Conservation (phyloP, 1,140 invertebrate species). For the Steinernema khuongi region DNA sequence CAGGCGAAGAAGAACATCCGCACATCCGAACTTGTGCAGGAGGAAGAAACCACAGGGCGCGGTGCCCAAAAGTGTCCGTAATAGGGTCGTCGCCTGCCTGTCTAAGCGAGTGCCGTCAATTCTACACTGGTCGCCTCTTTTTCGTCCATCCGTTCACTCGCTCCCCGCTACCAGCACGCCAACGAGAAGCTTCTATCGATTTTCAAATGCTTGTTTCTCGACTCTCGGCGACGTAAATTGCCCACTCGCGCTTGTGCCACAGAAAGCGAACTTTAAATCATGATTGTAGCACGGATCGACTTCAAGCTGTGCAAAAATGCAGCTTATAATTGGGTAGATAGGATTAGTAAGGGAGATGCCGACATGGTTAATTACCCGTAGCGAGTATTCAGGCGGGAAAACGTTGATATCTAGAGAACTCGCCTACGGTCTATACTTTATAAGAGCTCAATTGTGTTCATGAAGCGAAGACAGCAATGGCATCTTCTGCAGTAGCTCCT, state of each 20-base stretch:
- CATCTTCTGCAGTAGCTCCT: too few species aligned
- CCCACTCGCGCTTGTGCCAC: not conserved
- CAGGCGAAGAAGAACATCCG: conserved; percentile 14
- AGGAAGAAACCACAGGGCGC: not conserved
- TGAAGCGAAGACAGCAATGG: too few species aligned
- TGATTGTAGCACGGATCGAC: not conserved
- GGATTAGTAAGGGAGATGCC: too few species aligned
- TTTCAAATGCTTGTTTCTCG: not conserved
- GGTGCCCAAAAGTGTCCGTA: not conserved
- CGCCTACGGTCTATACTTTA: too few species aligned
- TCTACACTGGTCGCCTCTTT: not conserved
- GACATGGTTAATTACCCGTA: too few species aligned
- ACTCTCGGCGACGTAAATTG: not conserved
- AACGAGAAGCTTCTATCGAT: conserved; percentile 16
- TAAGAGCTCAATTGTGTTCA: too few species aligned
- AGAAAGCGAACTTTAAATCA: not conserved
- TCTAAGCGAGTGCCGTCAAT: conserved; percentile 1
- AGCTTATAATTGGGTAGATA: too few species aligned
- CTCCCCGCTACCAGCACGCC: not conserved
- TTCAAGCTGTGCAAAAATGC: too few species aligned
- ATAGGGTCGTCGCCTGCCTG: not conserved
- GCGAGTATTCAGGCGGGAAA: too few species aligned
- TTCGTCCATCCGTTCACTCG: not conserved
- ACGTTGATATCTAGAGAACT: too few species aligned
- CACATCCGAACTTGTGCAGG: not conserved